These are phyloP conservation scores for Apotomis turbidana DNA, from an alignment of 2,888 invertebrate genomes.

Conservation along the genomic window DNA sequence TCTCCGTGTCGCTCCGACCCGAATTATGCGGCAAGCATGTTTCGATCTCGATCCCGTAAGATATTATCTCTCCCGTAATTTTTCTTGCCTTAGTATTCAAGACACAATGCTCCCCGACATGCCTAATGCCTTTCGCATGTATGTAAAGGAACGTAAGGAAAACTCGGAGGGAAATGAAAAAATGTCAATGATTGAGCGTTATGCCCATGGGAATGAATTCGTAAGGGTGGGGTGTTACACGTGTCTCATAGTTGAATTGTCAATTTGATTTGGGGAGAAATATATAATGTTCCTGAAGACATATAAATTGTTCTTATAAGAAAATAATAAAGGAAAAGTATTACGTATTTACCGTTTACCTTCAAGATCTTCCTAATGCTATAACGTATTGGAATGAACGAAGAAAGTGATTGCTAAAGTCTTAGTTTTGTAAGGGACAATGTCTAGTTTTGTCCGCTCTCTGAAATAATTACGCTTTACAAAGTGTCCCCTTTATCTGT, in stretches of 20 bases:
- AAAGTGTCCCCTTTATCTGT: slow-evolving; percentile 68
- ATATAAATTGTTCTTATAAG: slow-evolving; percentile 43
- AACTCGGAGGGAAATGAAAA: slow-evolving; percentile 60
- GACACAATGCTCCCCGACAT: slow-evolving; percentile 62
- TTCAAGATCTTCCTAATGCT: slow-evolving; percentile 20
- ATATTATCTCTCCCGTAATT: slow-evolving; percentile 73
- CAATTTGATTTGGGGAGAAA: slow-evolving; percentile 64
- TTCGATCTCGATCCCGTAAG: slow-evolving; percentile 63
- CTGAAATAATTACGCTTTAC: slow-evolving; percentile 71
- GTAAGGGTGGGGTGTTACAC: slow-evolving; percentile 59
- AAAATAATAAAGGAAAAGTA: slow-evolving; percentile 41
- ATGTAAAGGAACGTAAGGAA: slow-evolving; percentile 49
- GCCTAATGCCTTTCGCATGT: slow-evolving; percentile 59
- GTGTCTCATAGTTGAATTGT: slow-evolving; percentile 71
- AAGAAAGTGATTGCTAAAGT: slow-evolving; percentile 26
- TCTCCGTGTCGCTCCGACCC: slow-evolving; percentile 62
- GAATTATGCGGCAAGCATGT: slow-evolving; percentile 66
- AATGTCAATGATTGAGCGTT: slow-evolving; percentile 80
- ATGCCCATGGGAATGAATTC: slow-evolving; percentile 81
- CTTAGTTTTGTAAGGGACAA: slow-evolving; percentile 43
- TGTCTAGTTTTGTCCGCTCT: slow-evolving; percentile 48
- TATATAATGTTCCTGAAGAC: slow-evolving; percentile 47
- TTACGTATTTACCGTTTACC: slow-evolving; percentile 43
- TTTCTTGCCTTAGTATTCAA: slow-evolving; percentile 74
- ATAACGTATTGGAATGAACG: slow-evolving; percentile 24